These are phyloP conservation scores for Horisme vitalbata DNA, from an alignment of 2,888 invertebrate species.

Conservation along the genomic window DNA sequence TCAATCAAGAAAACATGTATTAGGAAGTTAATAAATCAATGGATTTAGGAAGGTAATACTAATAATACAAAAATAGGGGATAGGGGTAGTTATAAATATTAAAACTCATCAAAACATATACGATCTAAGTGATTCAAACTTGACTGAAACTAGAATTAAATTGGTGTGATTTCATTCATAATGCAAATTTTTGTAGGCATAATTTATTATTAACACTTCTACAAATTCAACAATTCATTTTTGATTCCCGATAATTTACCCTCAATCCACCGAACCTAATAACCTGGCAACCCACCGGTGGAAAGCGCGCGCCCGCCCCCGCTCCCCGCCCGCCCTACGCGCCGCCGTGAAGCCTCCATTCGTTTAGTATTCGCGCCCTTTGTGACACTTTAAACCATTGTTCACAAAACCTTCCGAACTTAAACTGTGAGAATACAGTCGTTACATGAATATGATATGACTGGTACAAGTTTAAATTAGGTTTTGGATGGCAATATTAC, in stretches of 20 bases:
- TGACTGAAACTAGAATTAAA: no score
- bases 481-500: conserved; percentile 25
- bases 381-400: conserved; percentile 80
- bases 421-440: conserved; percentile 46
- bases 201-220: no score
- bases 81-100: no score
- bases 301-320: conserved; percentile 36
- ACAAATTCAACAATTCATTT: no score
- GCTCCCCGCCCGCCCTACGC: conserved; percentile 45
- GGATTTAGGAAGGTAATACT: no score
- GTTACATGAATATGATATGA: conserved; percentile 44
- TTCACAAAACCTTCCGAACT: conserved; percentile 63
- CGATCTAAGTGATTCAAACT: no score
- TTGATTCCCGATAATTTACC: conserved; percentile 1
- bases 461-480: conserved; percentile 31
- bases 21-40: no score
- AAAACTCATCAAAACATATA: no score
- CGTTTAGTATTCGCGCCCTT: conserved; percentile 79
- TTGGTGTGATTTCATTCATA: no score
- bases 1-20: no score
- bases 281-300: conserved; percentile 39
- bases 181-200: no score
- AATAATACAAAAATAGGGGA: no score
- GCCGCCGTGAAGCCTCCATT: conserved; percentile 60
- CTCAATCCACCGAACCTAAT: conserved; percentile 5